Base-by-base conservation (phyloP, 1,140 invertebrate species). In the Drosophila punjabiensis region DNA sequence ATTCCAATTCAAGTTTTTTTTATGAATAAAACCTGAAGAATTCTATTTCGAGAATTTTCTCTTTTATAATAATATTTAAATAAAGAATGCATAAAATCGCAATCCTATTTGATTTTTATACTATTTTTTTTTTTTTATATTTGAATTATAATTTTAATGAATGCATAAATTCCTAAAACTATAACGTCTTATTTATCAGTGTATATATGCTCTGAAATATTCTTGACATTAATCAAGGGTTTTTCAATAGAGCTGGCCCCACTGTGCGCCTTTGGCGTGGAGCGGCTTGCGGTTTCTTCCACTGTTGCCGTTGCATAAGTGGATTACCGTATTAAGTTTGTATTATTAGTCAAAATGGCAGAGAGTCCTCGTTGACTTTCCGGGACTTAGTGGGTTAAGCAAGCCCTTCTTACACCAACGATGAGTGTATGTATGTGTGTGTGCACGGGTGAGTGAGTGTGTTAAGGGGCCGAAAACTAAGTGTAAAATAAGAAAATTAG, bases 301-400 rank as follows among this genome's bases (percentile, higher is more conserved):
- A 30, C 47, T 62, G 56, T 47, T 47, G 76, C 76, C 76, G 71
- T 67, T 77, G 74, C 86, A 90, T 85, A 88, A 88, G 86, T 88
- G 85, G 85, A 88, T 88, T 90, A 88, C 81, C 86, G 85, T 88
- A 89, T 89, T 89, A 89, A 90, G 85, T 90, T 89, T 89, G 89
- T 89, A 90, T 90, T 89, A 89, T 90, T 89, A 89, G 84, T 89
- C 79, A 90, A 85, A 90, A 88, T 89, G 78, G 82, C 69, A 79
- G 82, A 79, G 82, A 80, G 81, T 75, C 80, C 59, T 79, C 79
- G 83, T 80, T 80, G 83, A 87, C 84, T 87, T 87, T 80, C 71
- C 59, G 76, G 65, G 52, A 65, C 60, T 78, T 75, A 63, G 53
- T 35, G 59, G 11, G 16, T 24, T 58, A 58, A 39, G 55, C 55